phyloP scores from a whole-genome alignment of 2,797 vertebrate genomes.

The Danionella dracula region DNA sequence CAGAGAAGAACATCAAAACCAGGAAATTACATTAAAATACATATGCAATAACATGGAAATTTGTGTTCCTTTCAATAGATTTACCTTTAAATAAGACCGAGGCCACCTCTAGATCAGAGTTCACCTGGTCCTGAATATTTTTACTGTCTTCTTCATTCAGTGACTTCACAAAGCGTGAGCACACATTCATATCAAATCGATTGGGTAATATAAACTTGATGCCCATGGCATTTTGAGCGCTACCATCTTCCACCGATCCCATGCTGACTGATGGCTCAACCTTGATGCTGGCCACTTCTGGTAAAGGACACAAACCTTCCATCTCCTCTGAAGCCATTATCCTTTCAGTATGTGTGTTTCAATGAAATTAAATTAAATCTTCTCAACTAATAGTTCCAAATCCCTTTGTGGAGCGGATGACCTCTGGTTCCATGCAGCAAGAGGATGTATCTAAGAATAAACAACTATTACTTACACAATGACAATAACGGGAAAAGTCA shows the following conservation, averaged over 20 bases:
- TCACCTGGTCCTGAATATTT: constrained; percentile 99
- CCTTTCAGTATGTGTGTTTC: constrained; percentile 39
- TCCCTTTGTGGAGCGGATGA: constrained; percentile 1
- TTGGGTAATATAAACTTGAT: constrained; percentile 97
- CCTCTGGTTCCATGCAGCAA: constrained; percentile 5
- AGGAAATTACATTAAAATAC: background rate
- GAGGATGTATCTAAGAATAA: no score
- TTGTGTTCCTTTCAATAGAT: background rate
- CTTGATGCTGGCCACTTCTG: constrained; percentile 82
- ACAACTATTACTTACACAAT: no score
- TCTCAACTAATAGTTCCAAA: background rate
- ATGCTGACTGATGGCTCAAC: constrained; percentile 78
- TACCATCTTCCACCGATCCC: constrained; percentile 67
- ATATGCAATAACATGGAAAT: no score
- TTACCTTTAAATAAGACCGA: constrained; percentile 97
- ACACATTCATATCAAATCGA: constrained; percentile 98
- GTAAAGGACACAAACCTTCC: constrained; percentile 77
- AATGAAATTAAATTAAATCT: background rate
- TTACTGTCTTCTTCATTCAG: constrained; percentile 98
- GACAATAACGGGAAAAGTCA: no score
- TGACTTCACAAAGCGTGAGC: constrained; percentile 95
- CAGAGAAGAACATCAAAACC: background rate
- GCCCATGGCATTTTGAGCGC: constrained; percentile 85
- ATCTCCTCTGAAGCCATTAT: constrained; percentile 78
- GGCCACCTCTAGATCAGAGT: constrained; percentile 96